These are phyloP conservation scores for Amphiprion percula DNA, from an alignment of 2,113 vertebrate species.

Conservation along the genomic window DNA sequence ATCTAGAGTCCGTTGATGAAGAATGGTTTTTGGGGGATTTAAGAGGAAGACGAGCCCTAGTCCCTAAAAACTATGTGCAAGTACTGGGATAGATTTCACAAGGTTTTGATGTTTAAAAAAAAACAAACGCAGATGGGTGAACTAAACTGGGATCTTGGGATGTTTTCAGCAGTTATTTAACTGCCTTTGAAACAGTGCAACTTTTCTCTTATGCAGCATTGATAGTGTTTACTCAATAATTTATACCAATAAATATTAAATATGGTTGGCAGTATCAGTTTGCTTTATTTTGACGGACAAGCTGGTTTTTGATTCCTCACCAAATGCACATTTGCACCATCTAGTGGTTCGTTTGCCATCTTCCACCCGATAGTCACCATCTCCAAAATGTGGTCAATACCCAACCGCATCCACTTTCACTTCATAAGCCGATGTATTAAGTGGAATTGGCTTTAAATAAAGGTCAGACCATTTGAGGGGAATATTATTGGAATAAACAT, in stretches of 20 bases:
- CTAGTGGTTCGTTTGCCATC: slow-evolving; percentile 25
- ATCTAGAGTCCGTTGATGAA: slow-evolving; percentile 87
- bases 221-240: slow-evolving; percentile 16
- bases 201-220: background rate
- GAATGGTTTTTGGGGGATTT: slow-evolving; percentile 93
- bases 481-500: too few relatives aligned
- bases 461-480: background rate
- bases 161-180: slow-evolving; percentile 7
- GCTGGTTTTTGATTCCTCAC: background rate
- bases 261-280: background rate
- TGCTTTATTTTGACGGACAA: background rate
- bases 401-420: too few relatives aligned
- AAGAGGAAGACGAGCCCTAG: slow-evolving; percentile 88
- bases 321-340: slow-evolving; percentile 25
- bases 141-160: background rate
- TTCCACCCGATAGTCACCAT: background rate
- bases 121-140: background rate
- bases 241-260: slow-evolving; percentile 31
- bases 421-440: too few relatives aligned
- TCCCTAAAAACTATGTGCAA: slow-evolving; percentile 92
- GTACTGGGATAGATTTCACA: slow-evolving; percentile 74
- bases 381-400: background rate
- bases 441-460: background rate
- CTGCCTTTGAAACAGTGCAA: slow-evolving; percentile 5
- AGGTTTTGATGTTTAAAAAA: background rate